Base-by-base conservation (phyloP, 2,797 vertebrate genomes). In the Cirrhinus mrigala region DNA sequence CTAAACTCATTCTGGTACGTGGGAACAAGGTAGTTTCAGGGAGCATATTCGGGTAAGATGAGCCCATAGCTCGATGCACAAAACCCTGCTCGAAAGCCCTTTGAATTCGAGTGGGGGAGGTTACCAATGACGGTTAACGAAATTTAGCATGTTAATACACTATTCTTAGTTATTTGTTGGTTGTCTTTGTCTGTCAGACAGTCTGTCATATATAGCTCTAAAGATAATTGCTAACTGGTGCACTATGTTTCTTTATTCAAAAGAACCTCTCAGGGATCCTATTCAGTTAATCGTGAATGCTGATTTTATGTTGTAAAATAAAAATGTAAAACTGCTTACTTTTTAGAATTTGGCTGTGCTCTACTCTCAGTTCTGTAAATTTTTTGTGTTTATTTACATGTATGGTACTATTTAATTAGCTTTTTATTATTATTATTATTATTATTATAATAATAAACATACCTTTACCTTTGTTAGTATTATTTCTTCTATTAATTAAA, bases 11-110 rank as follows among this genome's bases (percentile, higher is more conserved):
- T 91, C 85, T 66, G 73, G 86, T 79, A 93, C 89, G 92, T 91
- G 93, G 88, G 92, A 92, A 92, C 91, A 90, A 93, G 84, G 83
- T 90, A 84, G 90, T 87, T 64, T 62, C n/a, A 12, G 71, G 78
- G 46, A 56, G 54, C 20, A 88, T 78, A 62, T 88, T 85, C 50
- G 75, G 81, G 85, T 76, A 84, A 81, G 73, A 68, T 56, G 81
- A 71, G 71, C 76, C 46, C 48, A 40, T 52, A 29, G 14, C 62
- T 15, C 22, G n/a, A 10, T 54, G 24, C 64, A 60, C 33, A 77
- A 60, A 58, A 16, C 33, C 22, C 56, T 48, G 11, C 10, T 66
- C 14, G 22, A 60, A 78, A 44, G 22, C 20, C 29, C 1, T 37
- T 76, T 37, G 20, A 60, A 60, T 40, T 50, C 7, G 7, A 74